Conservation (phyloP, 2,797 vertebrate species). For the Poeciliopsis turneri region DNA sequence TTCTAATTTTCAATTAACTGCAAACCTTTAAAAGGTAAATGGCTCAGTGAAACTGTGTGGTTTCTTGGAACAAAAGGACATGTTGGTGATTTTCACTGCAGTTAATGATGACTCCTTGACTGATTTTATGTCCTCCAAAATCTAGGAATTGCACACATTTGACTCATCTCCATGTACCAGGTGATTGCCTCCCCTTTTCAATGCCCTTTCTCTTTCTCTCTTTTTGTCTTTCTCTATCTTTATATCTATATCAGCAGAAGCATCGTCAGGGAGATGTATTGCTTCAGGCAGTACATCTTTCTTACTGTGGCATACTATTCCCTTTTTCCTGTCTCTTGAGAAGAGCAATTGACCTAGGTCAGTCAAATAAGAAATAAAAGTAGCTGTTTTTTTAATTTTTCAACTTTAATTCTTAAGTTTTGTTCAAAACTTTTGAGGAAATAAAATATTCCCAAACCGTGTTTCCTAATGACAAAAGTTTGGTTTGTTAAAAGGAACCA, state of each 20-base stretch:
- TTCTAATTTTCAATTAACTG: not conserved
- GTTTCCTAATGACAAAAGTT: no score
- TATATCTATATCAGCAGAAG: slow-evolving; percentile 67
- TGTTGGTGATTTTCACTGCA: not conserved
- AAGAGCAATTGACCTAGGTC: slow-evolving; percentile 32
- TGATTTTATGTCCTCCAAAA: slow-evolving; percentile 26
- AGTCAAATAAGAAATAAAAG: not conserved
- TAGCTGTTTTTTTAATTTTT: not conserved
- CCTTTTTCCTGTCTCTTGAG: slow-evolving; percentile 38
- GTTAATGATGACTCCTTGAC: slow-evolving; percentile 42
- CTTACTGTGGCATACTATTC: slow-evolving; percentile 28
- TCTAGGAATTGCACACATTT: slow-evolving; percentile 30
- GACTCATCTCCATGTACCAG: slow-evolving; percentile 55
- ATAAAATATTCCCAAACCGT: not conserved
- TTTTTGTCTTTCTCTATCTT: slow-evolving; percentile 42
- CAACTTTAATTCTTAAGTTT: slow-evolving; percentile 4
- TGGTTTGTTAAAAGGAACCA: not conserved
- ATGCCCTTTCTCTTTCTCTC: slow-evolving; percentile 25
- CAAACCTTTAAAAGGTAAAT: not conserved
- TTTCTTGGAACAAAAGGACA: not conserved
- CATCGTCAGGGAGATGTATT: slow-evolving; percentile 79
- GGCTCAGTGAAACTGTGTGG: not conserved
- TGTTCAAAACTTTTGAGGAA: not conserved
- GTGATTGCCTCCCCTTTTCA: slow-evolving; percentile 61
- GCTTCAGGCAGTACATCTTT: slow-evolving; percentile 79